Evolutionary conservation across 2,113 vertebrate genomes (phyloP).

Genomic region (Ancistrus triradiatus): DNA sequence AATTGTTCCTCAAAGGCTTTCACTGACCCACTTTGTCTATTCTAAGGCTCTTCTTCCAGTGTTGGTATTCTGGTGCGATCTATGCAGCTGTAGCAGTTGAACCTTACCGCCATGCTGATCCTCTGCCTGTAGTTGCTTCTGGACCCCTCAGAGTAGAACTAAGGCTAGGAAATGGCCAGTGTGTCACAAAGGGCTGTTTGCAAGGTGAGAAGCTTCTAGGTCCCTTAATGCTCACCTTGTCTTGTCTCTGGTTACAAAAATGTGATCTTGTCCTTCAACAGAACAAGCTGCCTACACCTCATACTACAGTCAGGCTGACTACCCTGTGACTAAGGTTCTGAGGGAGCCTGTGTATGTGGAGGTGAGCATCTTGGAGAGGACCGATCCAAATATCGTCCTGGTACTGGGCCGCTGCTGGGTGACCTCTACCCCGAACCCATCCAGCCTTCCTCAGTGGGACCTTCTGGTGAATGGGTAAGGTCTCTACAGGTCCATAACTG

Average conservation of each 20-base stretch:
- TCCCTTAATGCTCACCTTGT: background rate
- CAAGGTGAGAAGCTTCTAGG: conserved; percentile 40
- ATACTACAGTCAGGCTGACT: conserved; percentile 55
- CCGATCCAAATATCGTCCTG: conserved; percentile 58
- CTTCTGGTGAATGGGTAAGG: too few relatives aligned
- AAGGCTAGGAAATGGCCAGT: conserved; percentile 59
- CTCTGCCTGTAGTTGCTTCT: conserved; percentile 48
- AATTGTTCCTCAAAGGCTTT: background rate
- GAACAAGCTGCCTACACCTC: conserved; percentile 54
- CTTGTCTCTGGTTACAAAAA: background rate
- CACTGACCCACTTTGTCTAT: background rate
- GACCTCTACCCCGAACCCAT: too few relatives aligned
- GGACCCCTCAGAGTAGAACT: conserved; percentile 62
- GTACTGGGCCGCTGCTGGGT: too few relatives aligned
- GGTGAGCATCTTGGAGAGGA: conserved; percentile 54
- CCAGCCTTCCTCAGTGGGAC: too few relatives aligned
- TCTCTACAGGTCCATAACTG: too few relatives aligned
- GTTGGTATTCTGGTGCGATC: conserved; percentile 50
- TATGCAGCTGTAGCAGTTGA: conserved; percentile 56
- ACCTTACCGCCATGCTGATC: conserved; percentile 54
- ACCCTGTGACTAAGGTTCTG: conserved; percentile 61
- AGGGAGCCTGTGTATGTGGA: conserved; percentile 56
- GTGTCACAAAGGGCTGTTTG: conserved; percentile 55
- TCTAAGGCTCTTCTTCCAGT: conserved; percentile 64
- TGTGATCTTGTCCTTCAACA: conserved; percentile 24